These are phyloP conservation scores for Myiozetetes cayanensis DNA, from an alignment of 2,113 vertebrate species.

Conservation along the genomic window DNA sequence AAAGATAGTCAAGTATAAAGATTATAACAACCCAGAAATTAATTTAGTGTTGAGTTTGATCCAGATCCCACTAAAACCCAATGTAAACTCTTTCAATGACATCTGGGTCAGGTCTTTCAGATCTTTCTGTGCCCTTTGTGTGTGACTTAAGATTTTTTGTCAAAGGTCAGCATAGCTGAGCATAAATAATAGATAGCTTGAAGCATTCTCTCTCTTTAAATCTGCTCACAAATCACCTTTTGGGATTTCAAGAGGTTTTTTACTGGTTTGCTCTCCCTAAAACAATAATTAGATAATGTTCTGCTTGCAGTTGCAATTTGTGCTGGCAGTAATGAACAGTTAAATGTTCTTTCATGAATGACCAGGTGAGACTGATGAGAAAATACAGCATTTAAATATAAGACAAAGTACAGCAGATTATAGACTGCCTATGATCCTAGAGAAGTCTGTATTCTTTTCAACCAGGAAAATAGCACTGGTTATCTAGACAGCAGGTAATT, in stretches of 20 bases:
- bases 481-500: neutral
- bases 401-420: conserved; percentile 12
- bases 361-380: neutral
- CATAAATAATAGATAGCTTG: neutral
- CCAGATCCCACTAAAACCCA: neutral
- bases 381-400: conserved; percentile 30
- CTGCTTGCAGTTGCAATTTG: neutral
- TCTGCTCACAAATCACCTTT: neutral
- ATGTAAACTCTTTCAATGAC: neutral
- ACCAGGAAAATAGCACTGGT: neutral
- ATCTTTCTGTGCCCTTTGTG: neutral
- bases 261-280: neutral
- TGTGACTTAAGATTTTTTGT: neutral
- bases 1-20: conserved; percentile 8
- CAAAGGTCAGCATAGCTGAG: neutral
- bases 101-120: neutral
- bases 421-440: neutral
- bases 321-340: neutral
- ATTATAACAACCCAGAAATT: conserved; percentile 13
- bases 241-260: neutral
- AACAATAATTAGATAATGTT: conserved; percentile 22
- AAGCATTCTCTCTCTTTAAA: neutral
- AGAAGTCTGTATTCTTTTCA: neutral
- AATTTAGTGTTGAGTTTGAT: conserved; percentile 3
- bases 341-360: neutral